A percentile compares a stretch with the other conserved stretches of the same genome.
phyloP scores from a whole-genome alignment of 1,140 invertebrate genomes.

The Pseudoatta argentina region DNA sequence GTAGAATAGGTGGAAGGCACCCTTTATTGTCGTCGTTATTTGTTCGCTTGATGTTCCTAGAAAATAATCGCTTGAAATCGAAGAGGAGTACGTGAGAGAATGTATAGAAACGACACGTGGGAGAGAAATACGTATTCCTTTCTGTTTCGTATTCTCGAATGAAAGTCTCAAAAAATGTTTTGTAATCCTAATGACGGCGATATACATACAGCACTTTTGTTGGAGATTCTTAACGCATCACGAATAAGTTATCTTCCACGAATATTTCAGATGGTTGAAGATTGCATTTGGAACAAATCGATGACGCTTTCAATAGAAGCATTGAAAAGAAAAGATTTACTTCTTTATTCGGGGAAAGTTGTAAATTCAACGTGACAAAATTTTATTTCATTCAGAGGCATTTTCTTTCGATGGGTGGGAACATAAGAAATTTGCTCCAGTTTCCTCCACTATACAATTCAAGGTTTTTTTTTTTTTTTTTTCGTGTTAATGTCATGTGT shows the following conservation, averaged over 20 bases:
- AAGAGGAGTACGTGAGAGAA: constrained; percentile 13
- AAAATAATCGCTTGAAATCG: neutral
- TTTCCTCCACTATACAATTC: neutral
- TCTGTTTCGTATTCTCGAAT: neutral
- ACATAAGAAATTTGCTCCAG: neutral
- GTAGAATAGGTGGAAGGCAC: neutral
- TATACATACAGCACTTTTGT: neutral
- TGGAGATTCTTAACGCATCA: too few relatives aligned
- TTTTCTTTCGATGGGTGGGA: neutral
- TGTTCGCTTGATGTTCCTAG: neutral
- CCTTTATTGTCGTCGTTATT: neutral
- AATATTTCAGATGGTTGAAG: neutral
- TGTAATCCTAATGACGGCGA: neutral
- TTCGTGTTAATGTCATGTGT: neutral
- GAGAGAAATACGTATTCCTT: neutral
- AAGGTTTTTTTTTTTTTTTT: constrained; percentile 2
- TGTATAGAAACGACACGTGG: neutral
- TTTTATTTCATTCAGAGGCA: neutral
- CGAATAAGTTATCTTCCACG: neutral
- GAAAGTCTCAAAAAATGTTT: neutral
- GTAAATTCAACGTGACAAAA: neutral
- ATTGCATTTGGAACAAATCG: neutral
- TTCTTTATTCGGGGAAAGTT: neutral
- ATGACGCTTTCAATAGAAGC: neutral
- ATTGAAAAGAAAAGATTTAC: neutral